Percentiles rank a stretch among this genome's conserved stretches.
These are phyloP conservation scores for Corythaixoides concolor DNA, from an alignment of 2,113 vertebrate species.

Conservation along the genomic window DNA sequence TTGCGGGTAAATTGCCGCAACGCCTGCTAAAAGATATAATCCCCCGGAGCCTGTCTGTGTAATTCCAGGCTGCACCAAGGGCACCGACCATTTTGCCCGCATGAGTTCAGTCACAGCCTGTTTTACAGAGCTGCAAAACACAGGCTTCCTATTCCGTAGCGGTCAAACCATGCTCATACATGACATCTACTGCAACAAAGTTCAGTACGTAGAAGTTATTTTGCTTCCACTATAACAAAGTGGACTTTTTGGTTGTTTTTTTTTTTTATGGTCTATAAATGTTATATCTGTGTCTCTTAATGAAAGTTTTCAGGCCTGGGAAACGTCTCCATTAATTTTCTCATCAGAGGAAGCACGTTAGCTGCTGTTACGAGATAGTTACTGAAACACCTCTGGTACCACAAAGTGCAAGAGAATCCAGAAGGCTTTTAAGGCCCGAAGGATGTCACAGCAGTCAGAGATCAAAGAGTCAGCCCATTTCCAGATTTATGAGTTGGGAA, in stretches of 20 bases:
- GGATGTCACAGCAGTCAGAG: not conserved
- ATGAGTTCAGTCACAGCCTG: rapidly evolving
- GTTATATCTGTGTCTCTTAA: not conserved
- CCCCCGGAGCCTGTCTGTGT: rapidly evolving
- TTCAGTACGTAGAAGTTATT: not conserved
- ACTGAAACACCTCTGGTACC: not conserved
- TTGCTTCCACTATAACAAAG: not conserved
- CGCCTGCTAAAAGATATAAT: not conserved
- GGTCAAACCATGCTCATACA: rapidly evolving
- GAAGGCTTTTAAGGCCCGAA: not conserved
- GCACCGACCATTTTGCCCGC: rapidly evolving
- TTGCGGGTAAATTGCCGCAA: rapidly evolving
- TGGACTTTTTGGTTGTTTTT: not conserved
- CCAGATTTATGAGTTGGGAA: constrained; percentile 38
- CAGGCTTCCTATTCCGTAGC: rapidly evolving
- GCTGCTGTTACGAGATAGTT: not conserved
- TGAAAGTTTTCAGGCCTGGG: not conserved
- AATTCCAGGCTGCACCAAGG: not conserved
- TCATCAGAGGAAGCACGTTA: rapidly evolving
- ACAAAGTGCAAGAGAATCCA: not conserved
- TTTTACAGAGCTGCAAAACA: not conserved
- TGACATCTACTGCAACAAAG: not conserved
- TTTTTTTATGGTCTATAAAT: not conserved
- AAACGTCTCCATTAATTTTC: not conserved
- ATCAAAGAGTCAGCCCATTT: constrained; percentile 51